Evolutionary conservation across 2,113 vertebrate genomes (phyloP), one percentile per base, ranked within the genome.

Genomic region (Pipa parva): DNA sequence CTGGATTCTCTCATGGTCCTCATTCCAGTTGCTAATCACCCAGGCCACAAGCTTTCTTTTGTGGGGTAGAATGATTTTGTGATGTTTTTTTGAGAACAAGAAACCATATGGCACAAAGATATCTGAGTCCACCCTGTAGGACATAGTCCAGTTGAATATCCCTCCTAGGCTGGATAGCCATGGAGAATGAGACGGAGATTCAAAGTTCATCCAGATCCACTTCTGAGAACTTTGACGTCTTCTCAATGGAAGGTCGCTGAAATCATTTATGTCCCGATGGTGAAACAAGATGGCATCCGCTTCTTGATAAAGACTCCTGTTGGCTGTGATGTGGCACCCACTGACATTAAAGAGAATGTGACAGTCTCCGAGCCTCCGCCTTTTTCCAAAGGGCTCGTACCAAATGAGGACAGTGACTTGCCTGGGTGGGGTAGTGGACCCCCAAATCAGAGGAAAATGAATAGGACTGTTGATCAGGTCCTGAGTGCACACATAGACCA

Each of bases 141-240:
- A 89, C 79, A 97, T 81, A 1, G 94, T 97, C 84, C 93, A 91
- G 76, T 98, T 97, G 75, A 97, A 96, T 7, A 92, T 17, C 0
- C 78, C 84, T 0, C 76, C 75, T 4, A 95, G 62, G 0, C 15
- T 52, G 7, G 73, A 62, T 71, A 95, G 76, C 0, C 76, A 74
- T 0, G 73, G 72, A 0, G 91, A 87, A 76, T 98, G 85, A 2
- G 88, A 60, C 1, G 94, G 96, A 0, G 95, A 96, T 84, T 98
- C 96, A 55, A 92, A 92, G 84, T 95, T 96, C 89, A 97, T 88
- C 96, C 96, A 98, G 2, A 97, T 90, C 95, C 96, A 97, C 61
- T 86, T 92, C 73, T 97, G 96, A 2, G 28, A 75, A 0, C 54
- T 63, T 0, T 92, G 90, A 2, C 94, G 84, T 0, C 75, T 60